phyloP scores from a whole-genome alignment of 1,140 invertebrate genomes.

The Mercenaria mercenaria region DNA sequence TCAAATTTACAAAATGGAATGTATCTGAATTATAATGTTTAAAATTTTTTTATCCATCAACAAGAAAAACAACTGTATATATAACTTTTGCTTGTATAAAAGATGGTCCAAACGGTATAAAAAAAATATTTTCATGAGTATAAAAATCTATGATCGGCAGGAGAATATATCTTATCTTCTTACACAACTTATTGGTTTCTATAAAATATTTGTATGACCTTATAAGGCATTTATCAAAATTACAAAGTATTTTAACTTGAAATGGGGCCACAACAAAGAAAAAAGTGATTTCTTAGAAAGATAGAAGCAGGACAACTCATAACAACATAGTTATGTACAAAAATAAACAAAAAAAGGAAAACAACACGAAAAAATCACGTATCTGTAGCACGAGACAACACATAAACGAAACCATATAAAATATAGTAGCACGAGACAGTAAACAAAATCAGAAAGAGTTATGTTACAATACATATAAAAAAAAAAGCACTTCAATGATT shows the following conservation, averaged over 20 bases:
- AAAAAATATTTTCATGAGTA: too few species aligned
- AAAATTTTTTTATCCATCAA: too few species aligned
- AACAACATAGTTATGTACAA: not conserved
- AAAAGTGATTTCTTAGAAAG: not conserved
- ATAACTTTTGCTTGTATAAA: too few species aligned
- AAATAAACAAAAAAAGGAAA: slow-evolving; percentile 8
- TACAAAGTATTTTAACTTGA: too few species aligned
- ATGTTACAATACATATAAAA: slow-evolving; percentile 4
- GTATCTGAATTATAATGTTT: not conserved
- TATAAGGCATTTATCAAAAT: too few species aligned
- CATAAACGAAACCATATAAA: slow-evolving; percentile 7
- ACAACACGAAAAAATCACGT: not conserved
- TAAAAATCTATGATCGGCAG: too few species aligned
- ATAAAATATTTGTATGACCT: not conserved
- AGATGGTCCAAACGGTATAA: too few species aligned
- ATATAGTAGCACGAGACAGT: slow-evolving; percentile 4
- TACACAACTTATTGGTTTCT: too few species aligned
- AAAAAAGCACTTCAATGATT: slow-evolving; percentile 21
- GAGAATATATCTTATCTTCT: too few species aligned
- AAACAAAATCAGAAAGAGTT: slow-evolving; percentile 4
- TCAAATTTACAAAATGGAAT: slow-evolving; percentile 5
- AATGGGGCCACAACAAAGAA: too few species aligned
- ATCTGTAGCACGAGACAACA: not conserved
- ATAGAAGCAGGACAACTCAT: not conserved
- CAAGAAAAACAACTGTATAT: too few species aligned